These are phyloP conservation scores for Podarcis raffonei DNA, from an alignment of 2,113 vertebrate genomes.

Conservation along the genomic window DNA sequence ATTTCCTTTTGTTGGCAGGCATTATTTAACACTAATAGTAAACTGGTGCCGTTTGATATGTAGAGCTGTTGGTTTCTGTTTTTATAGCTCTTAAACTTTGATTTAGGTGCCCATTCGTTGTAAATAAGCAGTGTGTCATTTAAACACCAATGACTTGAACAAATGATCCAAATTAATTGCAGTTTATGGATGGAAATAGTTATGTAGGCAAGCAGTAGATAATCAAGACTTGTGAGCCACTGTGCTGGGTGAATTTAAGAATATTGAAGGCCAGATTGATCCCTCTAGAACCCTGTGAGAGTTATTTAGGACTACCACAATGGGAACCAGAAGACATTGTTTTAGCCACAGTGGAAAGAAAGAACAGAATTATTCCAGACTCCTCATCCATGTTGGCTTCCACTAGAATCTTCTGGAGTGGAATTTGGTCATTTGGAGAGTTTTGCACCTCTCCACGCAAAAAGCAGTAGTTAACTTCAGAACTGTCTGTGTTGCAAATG, in stretches of 20 bases:
- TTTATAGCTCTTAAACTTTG: conserved; percentile 7
- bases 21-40: conserved; percentile 12
- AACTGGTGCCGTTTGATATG: conserved; percentile 25
- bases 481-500: neutral
- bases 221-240: conserved; percentile 10
- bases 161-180: conserved; percentile 3
- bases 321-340: neutral
- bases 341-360: neutral
- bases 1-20: neutral
- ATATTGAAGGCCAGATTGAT: neutral
- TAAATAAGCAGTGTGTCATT: neutral
- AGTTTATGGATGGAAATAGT: neutral
- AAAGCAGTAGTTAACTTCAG: neutral
- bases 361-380: neutral
- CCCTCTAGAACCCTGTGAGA: neutral
- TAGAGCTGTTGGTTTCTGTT: conserved; percentile 6
- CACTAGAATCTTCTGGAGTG: neutral
- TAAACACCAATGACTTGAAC: conserved; percentile 20
- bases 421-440: neutral
- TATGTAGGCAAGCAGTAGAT: conserved; percentile 12
- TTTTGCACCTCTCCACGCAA: neutral
- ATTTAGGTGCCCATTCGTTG: neutral
- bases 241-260: neutral
- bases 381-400: neutral
- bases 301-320: neutral